These are phyloP conservation scores for Odontocolon sp. DNA, from an alignment of 2,888 invertebrate species.

Conservation along the genomic window DNA sequence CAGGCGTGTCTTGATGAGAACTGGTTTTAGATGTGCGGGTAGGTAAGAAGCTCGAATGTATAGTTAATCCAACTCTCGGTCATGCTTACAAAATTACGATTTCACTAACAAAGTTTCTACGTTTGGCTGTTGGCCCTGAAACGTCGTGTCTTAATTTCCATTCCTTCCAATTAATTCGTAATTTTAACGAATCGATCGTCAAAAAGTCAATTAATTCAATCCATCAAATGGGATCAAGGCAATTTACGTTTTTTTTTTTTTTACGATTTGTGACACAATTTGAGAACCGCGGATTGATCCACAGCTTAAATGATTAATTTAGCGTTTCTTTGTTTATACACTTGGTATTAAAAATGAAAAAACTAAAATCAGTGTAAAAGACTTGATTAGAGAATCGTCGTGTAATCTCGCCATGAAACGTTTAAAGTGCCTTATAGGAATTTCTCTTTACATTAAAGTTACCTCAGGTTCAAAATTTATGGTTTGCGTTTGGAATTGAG, in stretches of 20 bases:
- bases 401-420: too few relatives aligned
- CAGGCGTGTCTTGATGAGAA: constrained; percentile 65
- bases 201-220: constrained; percentile 13
- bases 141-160: constrained; percentile 41
- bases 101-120: constrained; percentile 51
- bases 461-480: too few relatives aligned
- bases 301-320: too few relatives aligned
- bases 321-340: too few relatives aligned
- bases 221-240: constrained; percentile 24
- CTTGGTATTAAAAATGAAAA: too few relatives aligned
- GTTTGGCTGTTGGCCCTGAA: constrained; percentile 42
- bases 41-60: constrained; percentile 55
- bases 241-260: not conserved
- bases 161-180: constrained; percentile 26
- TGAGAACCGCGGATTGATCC: too few relatives aligned
- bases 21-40: constrained; percentile 69
- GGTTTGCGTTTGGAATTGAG: too few relatives aligned
- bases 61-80: constrained; percentile 20
- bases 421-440: too few relatives aligned
- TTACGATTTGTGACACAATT: too few relatives aligned
- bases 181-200: constrained; percentile 18
- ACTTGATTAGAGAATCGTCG: too few relatives aligned
- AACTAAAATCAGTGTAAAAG: too few relatives aligned
- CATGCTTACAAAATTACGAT: constrained; percentile 46
- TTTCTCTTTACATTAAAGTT: too few relatives aligned